A percentile compares a stretch with the other conserved stretches of the same genome.
Evolutionary conservation across 2,797 vertebrate genomes (phyloP).

Genomic region (Hoplostethus atlanticus): DNA sequence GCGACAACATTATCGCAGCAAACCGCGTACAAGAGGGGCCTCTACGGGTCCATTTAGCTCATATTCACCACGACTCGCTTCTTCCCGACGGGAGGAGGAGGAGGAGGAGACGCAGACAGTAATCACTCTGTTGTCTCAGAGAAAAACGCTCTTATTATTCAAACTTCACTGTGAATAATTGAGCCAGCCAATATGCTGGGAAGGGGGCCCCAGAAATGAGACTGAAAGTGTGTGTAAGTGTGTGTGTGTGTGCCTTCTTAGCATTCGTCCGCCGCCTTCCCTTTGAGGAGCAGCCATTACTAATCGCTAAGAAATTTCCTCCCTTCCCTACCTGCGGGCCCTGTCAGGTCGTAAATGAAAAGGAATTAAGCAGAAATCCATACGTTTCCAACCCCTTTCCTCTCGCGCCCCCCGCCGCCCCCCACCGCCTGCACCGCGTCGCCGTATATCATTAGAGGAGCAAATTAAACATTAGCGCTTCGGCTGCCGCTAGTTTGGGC

Average conservation of each 20-base stretch:
- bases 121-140: conserved; percentile 75
- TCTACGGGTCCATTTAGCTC: conserved; percentile 53
- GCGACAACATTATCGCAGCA: conserved; percentile 47
- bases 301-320: conserved; percentile 84
- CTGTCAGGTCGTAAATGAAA: conserved; percentile 84
- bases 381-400: conserved; percentile 73
- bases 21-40: conserved; percentile 31
- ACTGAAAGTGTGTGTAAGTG: conserved; percentile 37
- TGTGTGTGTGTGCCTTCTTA: conserved; percentile 66
- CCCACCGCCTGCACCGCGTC: conserved; percentile 49
- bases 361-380: conserved; percentile 87
- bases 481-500: conserved; percentile 84
- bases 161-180: conserved; percentile 80
- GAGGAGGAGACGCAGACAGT: conserved; percentile 56
- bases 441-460: conserved; percentile 84
- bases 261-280: conserved; percentile 75
- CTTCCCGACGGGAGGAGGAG: conserved; percentile 29
- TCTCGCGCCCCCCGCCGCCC: conserved; percentile 30
- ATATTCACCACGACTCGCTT: conserved; percentile 36
- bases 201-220: conserved; percentile 65
- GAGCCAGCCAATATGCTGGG: conserved; percentile 63
- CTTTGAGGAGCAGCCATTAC: conserved; percentile 84
- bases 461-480: conserved; percentile 88
- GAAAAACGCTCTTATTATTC: conserved; percentile 78
- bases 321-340: conserved; percentile 80